Base-by-base conservation (phyloP, 2,797 vertebrate genomes). In the Diceros bicornis region DNA sequence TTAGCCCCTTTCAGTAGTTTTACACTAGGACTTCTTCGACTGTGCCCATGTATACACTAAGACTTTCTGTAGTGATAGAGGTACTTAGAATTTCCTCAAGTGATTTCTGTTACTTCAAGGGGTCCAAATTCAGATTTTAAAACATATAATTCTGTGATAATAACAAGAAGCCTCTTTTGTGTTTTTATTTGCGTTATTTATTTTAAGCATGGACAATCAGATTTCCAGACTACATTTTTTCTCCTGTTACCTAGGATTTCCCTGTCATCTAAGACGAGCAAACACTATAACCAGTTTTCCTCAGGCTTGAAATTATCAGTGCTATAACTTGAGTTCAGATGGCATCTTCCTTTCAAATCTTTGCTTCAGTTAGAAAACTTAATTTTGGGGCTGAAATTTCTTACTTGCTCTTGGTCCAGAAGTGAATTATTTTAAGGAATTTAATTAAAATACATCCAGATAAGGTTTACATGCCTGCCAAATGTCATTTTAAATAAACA, bases 271-370 rank as follows among this genome's bases (percentile, higher is more conserved):
- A 74, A 95, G 78, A 95, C 64, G 71, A 91, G 44, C 78, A 94
- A 88, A 81, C 34, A 81, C 44, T 94, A 41, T 92, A 94, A 94
- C 82, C 71, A 85, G 71, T 91, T 96, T 92, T 72, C 32, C 52
- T 92, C 66, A 81, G 61, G 84, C 81, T 94, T 97, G 83, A 97
- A 97, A 94, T 97, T 55, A 92, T 84, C 91, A 91, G 62, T 32
- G 47, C 79, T 91, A 37, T 82, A 96, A 94, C n/a, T 93, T 69
- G 64, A 96, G 37, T 89, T 91, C 44, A 84, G 47, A 82, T 57
- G 69, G 32, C 23, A 79, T 29, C 20, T 92, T 96, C 62, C 34
- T 94, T 96, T 68, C n/a, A 96, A 92, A 95, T 95, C 41, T 9
- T 82, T 90, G 14, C 21, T 95, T 95, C 74, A 82, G 61, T 90